Evolutionary conservation across 1,140 invertebrate genomes (phyloP).

Genomic region (Andrena cerasifolii): DNA sequence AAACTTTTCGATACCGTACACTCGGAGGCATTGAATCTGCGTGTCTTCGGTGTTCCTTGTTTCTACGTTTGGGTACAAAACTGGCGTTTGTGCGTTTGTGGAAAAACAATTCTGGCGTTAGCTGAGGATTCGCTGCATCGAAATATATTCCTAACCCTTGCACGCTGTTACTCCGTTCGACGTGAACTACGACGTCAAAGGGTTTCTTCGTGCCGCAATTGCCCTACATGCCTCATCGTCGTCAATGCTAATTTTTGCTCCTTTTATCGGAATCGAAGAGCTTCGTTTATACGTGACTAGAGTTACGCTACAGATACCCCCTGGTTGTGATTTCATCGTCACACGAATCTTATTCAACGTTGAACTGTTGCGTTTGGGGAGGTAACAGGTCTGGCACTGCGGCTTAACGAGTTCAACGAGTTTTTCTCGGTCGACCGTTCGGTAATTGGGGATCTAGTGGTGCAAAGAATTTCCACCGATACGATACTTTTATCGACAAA

Average conservation of each 20-base stretch:
- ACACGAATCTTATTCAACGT: slow-evolving; percentile 57
- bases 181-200: slow-evolving; percentile 12
- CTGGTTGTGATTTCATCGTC: slow-evolving; percentile 24
- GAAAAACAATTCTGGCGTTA: too few species aligned
- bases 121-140: neutral
- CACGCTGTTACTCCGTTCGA: neutral
- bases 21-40: too few species aligned
- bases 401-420: slow-evolving; percentile 65
- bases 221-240: too few species aligned
- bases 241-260: slow-evolving; percentile 5
- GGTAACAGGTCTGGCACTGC: slow-evolving; percentile 25
- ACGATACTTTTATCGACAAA: slow-evolving; percentile 44
- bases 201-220: slow-evolving; percentile 4
- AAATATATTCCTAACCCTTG: neutral
- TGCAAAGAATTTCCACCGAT: slow-evolving; percentile 41
- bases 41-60: too few species aligned
- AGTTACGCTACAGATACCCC: slow-evolving; percentile 22
- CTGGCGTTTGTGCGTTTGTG: too few species aligned
- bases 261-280: slow-evolving; percentile 8
- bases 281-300: slow-evolving; percentile 33
- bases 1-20: too few species aligned
- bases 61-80: too few species aligned
- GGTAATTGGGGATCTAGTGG: slow-evolving; percentile 56
- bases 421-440: slow-evolving; percentile 61
- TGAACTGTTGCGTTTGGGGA: slow-evolving; percentile 37